These are phyloP conservation scores for Arctocebus calabarensis DNA, from an alignment of 2,797 vertebrate species.

Conservation along the genomic window DNA sequence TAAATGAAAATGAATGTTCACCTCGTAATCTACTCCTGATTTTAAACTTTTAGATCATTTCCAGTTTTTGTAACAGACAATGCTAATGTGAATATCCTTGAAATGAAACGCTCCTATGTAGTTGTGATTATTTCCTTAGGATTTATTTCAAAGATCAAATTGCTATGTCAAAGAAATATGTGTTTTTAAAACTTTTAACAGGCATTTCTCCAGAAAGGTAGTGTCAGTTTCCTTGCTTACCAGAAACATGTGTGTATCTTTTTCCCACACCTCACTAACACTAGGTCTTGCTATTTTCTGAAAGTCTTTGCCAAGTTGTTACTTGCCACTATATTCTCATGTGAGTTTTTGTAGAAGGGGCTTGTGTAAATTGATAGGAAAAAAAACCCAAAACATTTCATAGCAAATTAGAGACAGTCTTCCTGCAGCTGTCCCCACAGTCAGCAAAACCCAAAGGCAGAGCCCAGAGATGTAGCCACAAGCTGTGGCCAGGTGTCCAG, in stretches of 20 bases:
- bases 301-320: slow-evolving; percentile 29
- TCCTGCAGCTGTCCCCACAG: neutral
- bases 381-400: neutral
- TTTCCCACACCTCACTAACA: neutral
- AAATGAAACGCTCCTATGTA: neutral
- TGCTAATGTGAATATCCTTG: neutral
- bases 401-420: neutral
- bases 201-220: slow-evolving; percentile 16
- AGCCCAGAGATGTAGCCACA: neutral
- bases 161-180: neutral
- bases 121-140: neutral
- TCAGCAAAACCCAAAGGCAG: neutral
- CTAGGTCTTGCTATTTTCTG: slow-evolving; percentile 6
- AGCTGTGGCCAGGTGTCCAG: fast-evolving
- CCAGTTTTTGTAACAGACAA: neutral
- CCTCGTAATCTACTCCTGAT: neutral
- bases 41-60: neutral
- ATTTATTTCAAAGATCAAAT: slow-evolving; percentile 39
- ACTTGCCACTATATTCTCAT: neutral
- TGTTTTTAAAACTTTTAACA: neutral
- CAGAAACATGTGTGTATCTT: neutral
- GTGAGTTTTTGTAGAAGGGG: slow-evolving; percentile 24
- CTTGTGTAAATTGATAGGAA: neutral
- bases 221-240: neutral
- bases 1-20: neutral